Conservation (phyloP, 2,888 invertebrate species). For the Mystacides longicornis region DNA sequence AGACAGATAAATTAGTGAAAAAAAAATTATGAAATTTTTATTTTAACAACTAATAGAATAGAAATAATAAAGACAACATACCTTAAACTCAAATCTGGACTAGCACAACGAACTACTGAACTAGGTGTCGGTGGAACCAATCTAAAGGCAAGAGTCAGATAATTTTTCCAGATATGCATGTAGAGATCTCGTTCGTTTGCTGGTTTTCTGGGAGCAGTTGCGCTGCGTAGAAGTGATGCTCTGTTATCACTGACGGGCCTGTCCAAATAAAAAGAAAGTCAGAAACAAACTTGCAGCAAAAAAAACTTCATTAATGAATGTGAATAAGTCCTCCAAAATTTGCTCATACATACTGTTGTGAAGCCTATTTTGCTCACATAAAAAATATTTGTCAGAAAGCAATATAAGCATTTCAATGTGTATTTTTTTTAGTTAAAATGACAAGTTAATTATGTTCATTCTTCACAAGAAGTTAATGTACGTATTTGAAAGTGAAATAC, state of each 20-base stretch:
- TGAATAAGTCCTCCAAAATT: too few species aligned
- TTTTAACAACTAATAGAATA: not conserved
- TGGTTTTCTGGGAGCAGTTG: conserved; percentile 81
- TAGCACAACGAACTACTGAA: conserved; percentile 82
- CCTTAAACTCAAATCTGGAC: conserved; percentile 88
- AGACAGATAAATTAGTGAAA: not conserved
- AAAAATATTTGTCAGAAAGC: too few species aligned
- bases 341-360: too few species aligned
- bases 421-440: too few species aligned
- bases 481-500: too few species aligned
- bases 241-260: conserved; percentile 95
- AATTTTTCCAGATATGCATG: conserved; percentile 96
- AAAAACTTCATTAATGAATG: too few species aligned
- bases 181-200: conserved; percentile 91
- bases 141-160: conserved; percentile 92
- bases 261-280: conserved; percentile 31
- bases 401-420: too few species aligned
- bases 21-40: not conserved
- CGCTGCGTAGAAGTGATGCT: conserved; percentile 84
- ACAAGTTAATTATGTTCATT: too few species aligned
- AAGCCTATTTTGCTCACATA: too few species aligned
- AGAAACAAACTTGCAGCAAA: too few species aligned
- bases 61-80: too few species aligned
- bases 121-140: conserved; percentile 89
- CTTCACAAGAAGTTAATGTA: too few species aligned